Evolutionary conservation across 2,797 vertebrate genomes (phyloP), one percentile per base, ranked within the genome.

Genomic region (Helostoma temminkii): DNA sequence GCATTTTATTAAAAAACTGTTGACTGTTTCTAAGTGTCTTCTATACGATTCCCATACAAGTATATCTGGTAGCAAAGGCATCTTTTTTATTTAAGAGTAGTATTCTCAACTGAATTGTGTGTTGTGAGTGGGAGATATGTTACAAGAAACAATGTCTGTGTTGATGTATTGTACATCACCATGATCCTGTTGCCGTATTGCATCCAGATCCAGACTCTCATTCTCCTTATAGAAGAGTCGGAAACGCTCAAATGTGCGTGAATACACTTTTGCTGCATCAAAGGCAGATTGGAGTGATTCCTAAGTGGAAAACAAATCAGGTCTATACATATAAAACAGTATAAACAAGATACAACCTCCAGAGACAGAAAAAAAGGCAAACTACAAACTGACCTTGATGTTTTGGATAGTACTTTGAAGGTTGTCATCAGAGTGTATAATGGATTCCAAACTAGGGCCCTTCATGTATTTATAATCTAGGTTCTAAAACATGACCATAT

Each of bases 201-300:
- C 86, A 30, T 91, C 76, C 64, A 96, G 84, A 87, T 97, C 93
- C 72, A 96, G 88, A 73, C 85, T 91, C 90, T 96, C 91, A 50
- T 96, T 97, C 80, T 96, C 95, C 68, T 86, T 93, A 78, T 94
- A 96, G 88, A 94, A 94, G 42, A 84, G 36, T 7, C 83, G 90
- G 82, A 96, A 95, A 22, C 32, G 89, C 83, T 96, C 94, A 85
- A 96, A 96, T 0, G 89, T 94, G 14, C 78, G 28, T 21, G 92
- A 89, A 28, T 95, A 96, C 6, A 88, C 61, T 25, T 66, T 85
- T 6, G 95, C 95, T 32, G 93, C 80, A 15, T 93, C 83, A 80
- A 97, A 97, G 9, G 94, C 92, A 71, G 88, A 74, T 21, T 91
- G 81, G 12, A 97, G 69, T 3, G 90, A 88, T 76, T 94, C 89